Evolutionary conservation across 2,113 vertebrate species (phyloP).

Genomic region (Macquaria ambigua): DNA sequence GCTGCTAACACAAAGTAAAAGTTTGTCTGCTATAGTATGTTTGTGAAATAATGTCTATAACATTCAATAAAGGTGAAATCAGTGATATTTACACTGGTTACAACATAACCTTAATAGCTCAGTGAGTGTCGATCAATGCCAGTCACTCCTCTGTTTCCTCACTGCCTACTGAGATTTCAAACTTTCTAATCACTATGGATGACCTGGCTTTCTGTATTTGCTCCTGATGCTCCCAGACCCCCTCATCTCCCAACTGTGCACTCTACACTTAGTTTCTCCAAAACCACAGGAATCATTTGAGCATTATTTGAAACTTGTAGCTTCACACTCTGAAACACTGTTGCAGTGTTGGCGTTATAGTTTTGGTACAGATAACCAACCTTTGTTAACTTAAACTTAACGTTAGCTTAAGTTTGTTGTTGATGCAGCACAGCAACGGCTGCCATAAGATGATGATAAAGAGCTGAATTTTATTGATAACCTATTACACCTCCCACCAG

Average conservation of each 20-base stretch:
- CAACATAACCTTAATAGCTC: background rate
- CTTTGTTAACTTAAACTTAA: background rate
- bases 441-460: background rate
- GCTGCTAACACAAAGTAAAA: background rate
- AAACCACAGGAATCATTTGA: background rate
- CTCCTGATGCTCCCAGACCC: background rate
- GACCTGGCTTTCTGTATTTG: constrained; percentile 1
- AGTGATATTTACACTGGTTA: background rate
- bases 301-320: background rate
- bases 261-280: background rate
- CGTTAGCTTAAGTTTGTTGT: background rate
- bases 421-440: background rate
- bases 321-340: background rate
- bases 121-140: constrained; percentile 1
- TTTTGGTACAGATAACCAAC: background rate
- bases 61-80: background rate
- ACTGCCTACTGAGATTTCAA: background rate
- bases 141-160: background rate
- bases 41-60: background rate
- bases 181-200: constrained; percentile 1
- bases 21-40: background rate
- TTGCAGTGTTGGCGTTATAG: background rate
- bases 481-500: background rate
- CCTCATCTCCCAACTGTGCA: background rate
- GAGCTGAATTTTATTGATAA: background rate